Evolutionary conservation across 2,113 vertebrate genomes (phyloP).

Genomic region (Alectura lathami): DNA sequence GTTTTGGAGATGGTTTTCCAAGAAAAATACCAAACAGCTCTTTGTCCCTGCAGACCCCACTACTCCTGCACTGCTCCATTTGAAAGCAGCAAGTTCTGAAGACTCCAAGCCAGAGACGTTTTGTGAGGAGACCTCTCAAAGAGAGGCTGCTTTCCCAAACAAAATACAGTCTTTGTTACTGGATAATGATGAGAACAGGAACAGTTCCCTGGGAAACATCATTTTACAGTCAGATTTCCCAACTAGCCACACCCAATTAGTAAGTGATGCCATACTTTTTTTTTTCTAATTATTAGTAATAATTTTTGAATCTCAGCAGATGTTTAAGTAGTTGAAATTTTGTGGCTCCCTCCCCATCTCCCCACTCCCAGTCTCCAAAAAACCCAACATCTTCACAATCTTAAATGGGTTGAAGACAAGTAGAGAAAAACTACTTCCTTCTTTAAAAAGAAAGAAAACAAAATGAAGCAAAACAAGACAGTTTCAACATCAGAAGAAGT

Average conservation of each 20-base stretch:
- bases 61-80: neutral
- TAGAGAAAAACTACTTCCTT: neutral
- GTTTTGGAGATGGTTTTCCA: constrained; percentile 21
- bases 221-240: constrained; percentile 63
- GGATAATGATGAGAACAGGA: neutral
- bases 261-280: neutral
- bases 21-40: neutral
- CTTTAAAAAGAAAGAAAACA: neutral
- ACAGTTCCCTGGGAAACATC: constrained; percentile 44
- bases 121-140: neutral
- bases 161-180: neutral
- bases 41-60: neutral
- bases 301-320: neutral
- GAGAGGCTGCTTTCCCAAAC: constrained; percentile 4
- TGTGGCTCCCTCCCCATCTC: neutral
- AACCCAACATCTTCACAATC: neutral
- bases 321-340: neutral
- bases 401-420: neutral
- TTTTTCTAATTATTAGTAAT: neutral
- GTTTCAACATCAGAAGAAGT: constrained; percentile 41
- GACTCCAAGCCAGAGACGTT: neutral
- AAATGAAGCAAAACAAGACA: constrained; percentile 28
- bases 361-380: neutral
- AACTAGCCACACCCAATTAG: constrained; percentile 64
- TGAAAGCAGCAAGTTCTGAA: neutral